Percentiles rank a stretch among this genome's conserved stretches.
Evolutionary conservation across 2,888 invertebrate genomes (phyloP).

Genomic region (Dryomyza anilis): DNA sequence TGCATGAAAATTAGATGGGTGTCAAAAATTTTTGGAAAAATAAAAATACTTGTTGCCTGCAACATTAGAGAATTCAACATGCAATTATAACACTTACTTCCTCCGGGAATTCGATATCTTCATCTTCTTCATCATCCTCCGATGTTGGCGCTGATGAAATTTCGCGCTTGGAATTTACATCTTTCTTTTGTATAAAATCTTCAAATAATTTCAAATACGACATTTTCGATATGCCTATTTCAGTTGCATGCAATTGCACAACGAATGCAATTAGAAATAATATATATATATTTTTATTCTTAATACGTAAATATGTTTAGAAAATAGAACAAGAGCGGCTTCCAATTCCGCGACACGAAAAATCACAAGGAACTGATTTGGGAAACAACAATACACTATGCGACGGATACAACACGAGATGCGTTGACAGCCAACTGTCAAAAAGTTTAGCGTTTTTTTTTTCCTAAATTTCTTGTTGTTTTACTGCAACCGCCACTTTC

Average conservation of each 20-base stretch:
- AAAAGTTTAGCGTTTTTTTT: background rate
- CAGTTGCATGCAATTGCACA: background rate
- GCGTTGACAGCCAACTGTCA: no score
- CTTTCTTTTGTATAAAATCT: constrained; percentile 45
- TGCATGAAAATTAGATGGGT: background rate
- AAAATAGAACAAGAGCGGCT: background rate
- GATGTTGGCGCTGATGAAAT: constrained; percentile 20
- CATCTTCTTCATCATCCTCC: constrained; percentile 32
- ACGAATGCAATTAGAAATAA: background rate
- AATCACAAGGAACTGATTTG: background rate
- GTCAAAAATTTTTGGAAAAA: no score
- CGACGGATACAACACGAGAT: background rate
- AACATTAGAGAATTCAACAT: background rate
- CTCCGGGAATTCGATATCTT: no score
- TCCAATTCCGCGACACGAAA: background rate
- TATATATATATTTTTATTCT: background rate
- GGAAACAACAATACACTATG: background rate
- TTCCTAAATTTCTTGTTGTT: no score
- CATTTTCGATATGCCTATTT: constrained; percentile 25
- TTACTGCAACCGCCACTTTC: no score
- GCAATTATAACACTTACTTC: background rate
- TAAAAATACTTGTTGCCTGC: no score
- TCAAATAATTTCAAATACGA: constrained; percentile 45
- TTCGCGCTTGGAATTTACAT: constrained; percentile 26
- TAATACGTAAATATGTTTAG: background rate